These are phyloP conservation scores for Drosophila merina DNA, from an alignment of 2,888 invertebrate genomes.

Conservation along the genomic window DNA sequence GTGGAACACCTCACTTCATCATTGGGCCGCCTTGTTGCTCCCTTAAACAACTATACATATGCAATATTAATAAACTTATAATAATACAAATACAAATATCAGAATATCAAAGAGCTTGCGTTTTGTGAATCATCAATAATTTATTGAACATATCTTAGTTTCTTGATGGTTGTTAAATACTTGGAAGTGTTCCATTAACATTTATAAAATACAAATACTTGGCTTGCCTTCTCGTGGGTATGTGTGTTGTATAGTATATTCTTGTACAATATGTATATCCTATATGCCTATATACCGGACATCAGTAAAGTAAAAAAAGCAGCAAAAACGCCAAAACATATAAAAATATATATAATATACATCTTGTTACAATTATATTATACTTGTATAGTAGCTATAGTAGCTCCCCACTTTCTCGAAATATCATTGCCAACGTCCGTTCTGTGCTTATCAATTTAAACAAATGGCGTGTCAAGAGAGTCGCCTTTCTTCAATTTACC, in stretches of 20 bases:
- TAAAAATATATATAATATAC: conserved; percentile 68
- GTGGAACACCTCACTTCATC: conserved; percentile 9
- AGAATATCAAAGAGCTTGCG: conserved; percentile 2
- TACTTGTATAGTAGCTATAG: conserved; percentile 30
- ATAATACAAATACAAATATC: conserved; percentile 35
- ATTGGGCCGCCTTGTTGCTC: conserved; percentile 34
- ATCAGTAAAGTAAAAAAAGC: conserved; percentile 71
- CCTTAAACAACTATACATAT: conserved; percentile 38
- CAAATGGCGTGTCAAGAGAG: conserved; percentile 32
- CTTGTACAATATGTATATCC: conserved; percentile 5
- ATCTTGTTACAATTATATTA: conserved; percentile 27
- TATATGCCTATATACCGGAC: conserved; percentile 31
- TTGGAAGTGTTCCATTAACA: conserved; percentile 60
- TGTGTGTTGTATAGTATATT: conserved; percentile 12
- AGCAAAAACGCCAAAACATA: conserved; percentile 74
- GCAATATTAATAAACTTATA: conserved; percentile 35
- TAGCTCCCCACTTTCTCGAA: conserved; percentile 19
- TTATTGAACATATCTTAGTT: conserved; percentile 69
- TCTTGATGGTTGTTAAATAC: conserved; percentile 60
- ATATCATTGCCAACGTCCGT: conserved; percentile 22
- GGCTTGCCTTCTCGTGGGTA: conserved; percentile 23
- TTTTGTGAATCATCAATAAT: conserved; percentile 63
- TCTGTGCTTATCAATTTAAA: conserved; percentile 54
- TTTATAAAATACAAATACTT: conserved; percentile 49
- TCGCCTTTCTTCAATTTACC: conserved; percentile 49